Conservation (phyloP, 2,113 vertebrate species). For the Thermophis baileyi region DNA sequence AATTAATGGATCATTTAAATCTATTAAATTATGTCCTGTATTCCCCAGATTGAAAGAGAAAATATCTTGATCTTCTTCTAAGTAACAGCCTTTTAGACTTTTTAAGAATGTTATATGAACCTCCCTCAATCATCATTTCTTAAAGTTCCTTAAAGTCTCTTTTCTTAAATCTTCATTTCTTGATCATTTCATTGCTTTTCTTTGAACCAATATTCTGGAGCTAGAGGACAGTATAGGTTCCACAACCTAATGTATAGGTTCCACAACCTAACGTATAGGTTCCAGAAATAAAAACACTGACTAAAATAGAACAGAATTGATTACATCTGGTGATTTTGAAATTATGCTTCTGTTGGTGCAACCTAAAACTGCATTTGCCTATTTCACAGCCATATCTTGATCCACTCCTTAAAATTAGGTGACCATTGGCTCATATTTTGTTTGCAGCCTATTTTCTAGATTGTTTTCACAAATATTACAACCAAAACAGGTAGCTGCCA, state of each 20-base stretch:
- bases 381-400: neutral
- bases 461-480: neutral
- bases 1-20: neutral
- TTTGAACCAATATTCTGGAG: neutral
- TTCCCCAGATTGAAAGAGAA: neutral
- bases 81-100: neutral
- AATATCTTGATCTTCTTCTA: neutral
- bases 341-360: neutral
- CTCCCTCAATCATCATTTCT: neutral
- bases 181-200: neutral
- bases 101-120: neutral
- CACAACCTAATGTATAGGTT: neutral
- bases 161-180: neutral
- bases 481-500: neutral
- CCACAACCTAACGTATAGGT: neutral
- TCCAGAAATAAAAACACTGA: neutral
- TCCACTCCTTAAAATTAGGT: neutral
- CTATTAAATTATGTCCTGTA: neutral
- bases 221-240: neutral
- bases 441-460: neutral
- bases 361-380: neutral
- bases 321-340: neutral
- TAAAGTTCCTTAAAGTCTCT: neutral
- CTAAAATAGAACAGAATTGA: neutral
- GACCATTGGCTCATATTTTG: neutral